Evolutionary conservation across 2,113 vertebrate species (phyloP), one percentile per base, ranked within the genome.

Genomic region (Sapayoa aenigma): DNA sequence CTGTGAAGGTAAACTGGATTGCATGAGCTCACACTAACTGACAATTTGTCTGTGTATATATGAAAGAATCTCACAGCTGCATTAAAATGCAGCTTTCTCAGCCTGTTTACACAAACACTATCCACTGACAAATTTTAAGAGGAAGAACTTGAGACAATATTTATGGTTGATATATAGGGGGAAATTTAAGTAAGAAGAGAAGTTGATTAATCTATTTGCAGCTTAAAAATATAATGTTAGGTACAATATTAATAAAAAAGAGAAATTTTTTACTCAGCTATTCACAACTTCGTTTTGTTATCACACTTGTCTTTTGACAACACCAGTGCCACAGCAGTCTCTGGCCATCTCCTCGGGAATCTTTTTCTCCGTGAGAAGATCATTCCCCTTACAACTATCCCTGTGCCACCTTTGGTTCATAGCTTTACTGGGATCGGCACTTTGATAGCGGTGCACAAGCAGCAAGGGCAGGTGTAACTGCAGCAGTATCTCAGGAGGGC

Each of bases 401-500:
- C n/a, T 4, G 1, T 23, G 9, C 6, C 31, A 68, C 35, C 52
- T 53, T 42, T 31, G 21, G 11, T 30, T 67, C 5, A 1, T 4
- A 76, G 31, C 30, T 19, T 23, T 12, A 16, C 14, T 22, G 44
- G 37, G 17, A 65, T 33, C 41, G 14, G 28, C 20, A 25, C 22
- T 84, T 35, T 39, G n/a, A 44, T 1, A 39, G 33, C 1, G 0
- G 5, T 28, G 42, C 56, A 47, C 6, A 19, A 19, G 4, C 12
- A 67, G 23, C 62, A 83, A 49, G 39, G 22, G 9, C 33, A 66
- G 19, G 5, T 35, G 11, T 55, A 33, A 47, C 37, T 6, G 14
- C 12, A 0, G 19, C 1, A 1, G 14, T 58, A n/a, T n/a, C 33
- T 59, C 27, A 21, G 39, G 9, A 69, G 27, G 20, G 12, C 53